Evolutionary conservation across 2,113 vertebrate genomes (phyloP).

Genomic region (Hemichromis elongatus): DNA sequence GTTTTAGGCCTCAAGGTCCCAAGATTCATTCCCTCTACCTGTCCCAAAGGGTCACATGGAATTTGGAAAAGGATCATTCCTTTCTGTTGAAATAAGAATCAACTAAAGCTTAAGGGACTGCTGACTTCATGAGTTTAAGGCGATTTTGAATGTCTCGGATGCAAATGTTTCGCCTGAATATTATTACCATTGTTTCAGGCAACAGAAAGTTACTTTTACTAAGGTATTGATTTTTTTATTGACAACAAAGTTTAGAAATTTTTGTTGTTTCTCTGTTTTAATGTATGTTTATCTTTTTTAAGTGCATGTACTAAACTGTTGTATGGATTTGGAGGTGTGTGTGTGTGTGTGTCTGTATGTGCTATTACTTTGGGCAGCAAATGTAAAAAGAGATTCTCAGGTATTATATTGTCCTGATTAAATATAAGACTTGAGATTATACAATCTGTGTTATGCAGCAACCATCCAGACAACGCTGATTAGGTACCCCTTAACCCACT

Average conservation of each 20-base stretch:
- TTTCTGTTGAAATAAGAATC: not conserved
- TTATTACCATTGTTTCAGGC: not conserved
- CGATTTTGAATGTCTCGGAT: not conserved
- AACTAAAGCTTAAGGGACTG: not conserved
- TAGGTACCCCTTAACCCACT: not conserved
- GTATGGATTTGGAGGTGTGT: no score
- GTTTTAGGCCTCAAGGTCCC: not conserved
- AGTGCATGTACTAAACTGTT: not conserved
- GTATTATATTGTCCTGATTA: not conserved
- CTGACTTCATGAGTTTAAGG: not conserved
- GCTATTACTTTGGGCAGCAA: not conserved
- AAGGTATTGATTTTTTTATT: not conserved
- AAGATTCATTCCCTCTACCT: not conserved
- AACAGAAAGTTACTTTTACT: not conserved
- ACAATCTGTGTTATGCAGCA: not conserved
- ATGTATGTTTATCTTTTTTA: not conserved
- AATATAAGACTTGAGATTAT: not conserved
- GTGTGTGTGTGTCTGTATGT: not conserved
- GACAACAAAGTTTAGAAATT: not conserved
- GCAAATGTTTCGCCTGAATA: not conserved
- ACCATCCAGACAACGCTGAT: not conserved
- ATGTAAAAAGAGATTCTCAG: not conserved
- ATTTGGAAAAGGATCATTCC: not conserved
- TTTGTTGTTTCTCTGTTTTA: not conserved
- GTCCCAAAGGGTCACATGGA: not conserved